Conservation (phyloP, 2,797 vertebrate genomes). For the Oryzias sinensis region DNA sequence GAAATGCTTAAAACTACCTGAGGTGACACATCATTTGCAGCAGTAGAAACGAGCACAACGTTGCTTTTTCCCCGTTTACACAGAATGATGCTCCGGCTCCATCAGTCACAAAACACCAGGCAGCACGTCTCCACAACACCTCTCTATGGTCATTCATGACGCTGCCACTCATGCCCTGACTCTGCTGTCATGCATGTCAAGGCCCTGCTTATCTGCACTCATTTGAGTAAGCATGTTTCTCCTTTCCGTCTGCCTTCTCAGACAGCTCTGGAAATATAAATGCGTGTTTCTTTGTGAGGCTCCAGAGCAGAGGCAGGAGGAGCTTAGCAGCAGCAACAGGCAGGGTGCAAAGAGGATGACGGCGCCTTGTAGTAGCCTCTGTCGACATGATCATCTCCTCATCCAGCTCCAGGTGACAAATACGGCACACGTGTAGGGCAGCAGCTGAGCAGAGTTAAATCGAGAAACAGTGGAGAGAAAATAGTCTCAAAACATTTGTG, state of each 20-base stretch:
- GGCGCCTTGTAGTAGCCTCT: constrained; percentile 58
- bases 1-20: constrained; percentile 23
- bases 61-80: constrained; percentile 30
- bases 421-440: constrained; percentile 45
- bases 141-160: constrained; percentile 67
- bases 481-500: no score
- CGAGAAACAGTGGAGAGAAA: constrained; percentile 14
- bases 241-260: not conserved
- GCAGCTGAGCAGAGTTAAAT: constrained; percentile 37
- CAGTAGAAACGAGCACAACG: constrained; percentile 26
- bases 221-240: constrained; percentile 36
- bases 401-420: constrained; percentile 54
- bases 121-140: constrained; percentile 44
- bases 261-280: constrained; percentile 26
- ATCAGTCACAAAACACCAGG: constrained; percentile 60
- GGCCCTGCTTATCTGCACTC: constrained; percentile 14
- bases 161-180: constrained; percentile 67
- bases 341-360: constrained; percentile 66
- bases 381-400: constrained; percentile 66
- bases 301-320: constrained; percentile 41
- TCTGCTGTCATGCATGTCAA: constrained; percentile 40
- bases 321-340: constrained; percentile 63
- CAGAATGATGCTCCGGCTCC: constrained; percentile 57
- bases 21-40: constrained; percentile 9
- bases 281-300: constrained; percentile 38